Conservation (phyloP, 2,888 invertebrate genomes). For the Parnassius apollo region DNA sequence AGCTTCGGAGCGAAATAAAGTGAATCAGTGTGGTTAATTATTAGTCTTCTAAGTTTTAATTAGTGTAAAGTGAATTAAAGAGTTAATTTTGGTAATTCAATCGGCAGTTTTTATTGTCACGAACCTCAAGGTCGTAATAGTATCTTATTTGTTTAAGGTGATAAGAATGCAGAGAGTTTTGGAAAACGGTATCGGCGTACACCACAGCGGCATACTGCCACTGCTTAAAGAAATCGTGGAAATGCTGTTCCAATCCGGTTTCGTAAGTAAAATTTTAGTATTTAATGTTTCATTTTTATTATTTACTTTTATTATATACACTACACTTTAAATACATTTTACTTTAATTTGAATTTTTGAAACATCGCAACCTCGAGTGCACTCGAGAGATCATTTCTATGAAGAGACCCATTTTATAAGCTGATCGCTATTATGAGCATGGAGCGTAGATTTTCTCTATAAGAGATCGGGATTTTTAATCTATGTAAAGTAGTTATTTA, state of each 20-base stretch:
- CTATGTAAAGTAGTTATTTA: constrained; percentile 5
- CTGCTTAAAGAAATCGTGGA: constrained; percentile 99
- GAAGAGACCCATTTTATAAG: constrained; percentile 17
- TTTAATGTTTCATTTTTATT: no score
- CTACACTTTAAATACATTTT: constrained; percentile 3
- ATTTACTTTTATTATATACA: no score
- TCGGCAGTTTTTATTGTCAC: no score
- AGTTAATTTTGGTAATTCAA: no score
- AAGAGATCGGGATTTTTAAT: constrained; percentile 9
- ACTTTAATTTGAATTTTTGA: constrained; percentile 9
- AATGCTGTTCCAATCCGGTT: constrained; percentile 95
- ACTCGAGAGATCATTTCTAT: constrained; percentile 5
- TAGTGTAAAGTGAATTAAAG: no score
- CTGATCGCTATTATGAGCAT: constrained; percentile 1
- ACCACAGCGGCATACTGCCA: constrained; percentile 98
- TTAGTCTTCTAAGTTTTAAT: no score
- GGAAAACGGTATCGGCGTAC: constrained; percentile 95
- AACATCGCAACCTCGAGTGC: neutral
- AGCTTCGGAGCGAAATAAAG: no score
- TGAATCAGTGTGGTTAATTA: no score
- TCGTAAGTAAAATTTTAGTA: constrained; percentile 83
- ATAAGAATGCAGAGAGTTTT: constrained; percentile 66
- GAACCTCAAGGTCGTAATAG: no score
- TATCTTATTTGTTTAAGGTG: constrained; percentile 48
- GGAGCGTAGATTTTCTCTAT: neutral